These are phyloP conservation scores for Auanema sp. DNA, from an alignment of 2,888 invertebrate genomes.

Conservation along the genomic window DNA sequence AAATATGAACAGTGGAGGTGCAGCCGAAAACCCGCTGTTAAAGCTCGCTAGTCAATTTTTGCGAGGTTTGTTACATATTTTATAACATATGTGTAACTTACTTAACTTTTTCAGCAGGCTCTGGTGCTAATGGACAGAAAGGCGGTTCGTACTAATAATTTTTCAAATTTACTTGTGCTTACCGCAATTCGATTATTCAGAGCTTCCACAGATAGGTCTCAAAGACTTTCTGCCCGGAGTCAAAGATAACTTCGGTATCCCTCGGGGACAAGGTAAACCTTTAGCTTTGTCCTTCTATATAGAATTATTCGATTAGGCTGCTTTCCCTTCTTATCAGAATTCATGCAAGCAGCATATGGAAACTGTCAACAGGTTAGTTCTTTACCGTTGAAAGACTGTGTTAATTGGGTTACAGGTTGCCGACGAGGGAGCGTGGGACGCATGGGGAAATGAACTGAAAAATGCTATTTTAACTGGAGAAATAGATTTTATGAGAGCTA, in stretches of 20 bases:
- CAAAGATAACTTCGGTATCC: constrained; percentile 56
- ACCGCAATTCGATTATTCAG: background rate
- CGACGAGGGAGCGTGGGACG: constrained; percentile 60
- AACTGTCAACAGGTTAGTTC: constrained; percentile 46
- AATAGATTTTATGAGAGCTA: constrained; percentile 59
- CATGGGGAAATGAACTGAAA: constrained; percentile 59
- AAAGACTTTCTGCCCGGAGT: constrained; percentile 54
- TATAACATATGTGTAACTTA: too few relatives aligned
- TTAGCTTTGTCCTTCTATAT: background rate
- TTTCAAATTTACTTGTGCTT: background rate
- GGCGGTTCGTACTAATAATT: background rate
- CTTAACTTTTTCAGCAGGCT: background rate
- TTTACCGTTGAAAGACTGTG: too few relatives aligned
- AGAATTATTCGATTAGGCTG: constrained; percentile 41
- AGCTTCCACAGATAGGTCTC: constrained; percentile 33
- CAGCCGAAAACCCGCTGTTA: constrained; percentile 9
- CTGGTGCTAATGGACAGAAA: background rate
- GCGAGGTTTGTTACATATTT: too few relatives aligned
- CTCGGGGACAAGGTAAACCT: constrained; percentile 53
- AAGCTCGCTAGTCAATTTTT: constrained; percentile 16
- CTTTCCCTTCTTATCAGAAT: constrained; percentile 61
- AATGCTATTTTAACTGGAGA: constrained; percentile 55
- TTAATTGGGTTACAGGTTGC: constrained; percentile 37
- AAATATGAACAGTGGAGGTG: background rate
- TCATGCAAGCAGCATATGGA: constrained; percentile 62